These are phyloP conservation scores for Picathartes gymnocephalus DNA, from an alignment of 2,113 vertebrate species.

Conservation along the genomic window DNA sequence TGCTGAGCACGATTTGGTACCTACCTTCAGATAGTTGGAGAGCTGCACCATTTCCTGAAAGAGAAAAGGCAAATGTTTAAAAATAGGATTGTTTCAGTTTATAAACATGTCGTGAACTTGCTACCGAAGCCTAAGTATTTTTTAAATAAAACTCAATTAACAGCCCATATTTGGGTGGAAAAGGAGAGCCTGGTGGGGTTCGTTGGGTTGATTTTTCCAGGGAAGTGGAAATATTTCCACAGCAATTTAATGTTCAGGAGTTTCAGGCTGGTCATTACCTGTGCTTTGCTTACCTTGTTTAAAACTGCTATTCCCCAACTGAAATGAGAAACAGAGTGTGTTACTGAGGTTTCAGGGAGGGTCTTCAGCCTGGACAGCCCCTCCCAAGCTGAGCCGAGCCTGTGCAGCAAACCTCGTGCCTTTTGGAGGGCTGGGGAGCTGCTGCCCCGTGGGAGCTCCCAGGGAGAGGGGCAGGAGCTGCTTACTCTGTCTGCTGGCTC, in stretches of 20 bases:
- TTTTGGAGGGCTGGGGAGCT: fast-evolving
- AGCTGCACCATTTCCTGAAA: constrained; percentile 79
- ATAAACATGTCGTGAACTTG: background rate
- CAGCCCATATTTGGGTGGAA: background rate
- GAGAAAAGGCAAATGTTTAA: background rate
- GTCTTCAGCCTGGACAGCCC: background rate
- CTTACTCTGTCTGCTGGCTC: constrained; percentile 80
- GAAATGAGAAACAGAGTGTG: background rate
- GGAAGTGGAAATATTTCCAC: background rate
- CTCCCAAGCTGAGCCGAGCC: fast-evolving
- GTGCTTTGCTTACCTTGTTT: constrained; percentile 67
- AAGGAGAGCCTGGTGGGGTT: background rate
- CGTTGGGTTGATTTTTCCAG: fast-evolving
- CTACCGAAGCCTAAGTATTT: background rate
- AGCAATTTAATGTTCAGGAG: background rate
- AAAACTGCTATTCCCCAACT: constrained; percentile 72
- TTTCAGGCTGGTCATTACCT: background rate
- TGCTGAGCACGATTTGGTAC: background rate
- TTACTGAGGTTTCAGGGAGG: background rate
- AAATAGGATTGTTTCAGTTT: background rate
- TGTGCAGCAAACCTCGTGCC: background rate
- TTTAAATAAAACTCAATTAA: background rate
- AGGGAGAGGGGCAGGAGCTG: background rate
- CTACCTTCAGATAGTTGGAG: constrained; percentile 77
- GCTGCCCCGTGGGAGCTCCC: fast-evolving